phyloP scores from a whole-genome alignment of 2,797 vertebrate genomes.

The Macropodus opercularis region DNA sequence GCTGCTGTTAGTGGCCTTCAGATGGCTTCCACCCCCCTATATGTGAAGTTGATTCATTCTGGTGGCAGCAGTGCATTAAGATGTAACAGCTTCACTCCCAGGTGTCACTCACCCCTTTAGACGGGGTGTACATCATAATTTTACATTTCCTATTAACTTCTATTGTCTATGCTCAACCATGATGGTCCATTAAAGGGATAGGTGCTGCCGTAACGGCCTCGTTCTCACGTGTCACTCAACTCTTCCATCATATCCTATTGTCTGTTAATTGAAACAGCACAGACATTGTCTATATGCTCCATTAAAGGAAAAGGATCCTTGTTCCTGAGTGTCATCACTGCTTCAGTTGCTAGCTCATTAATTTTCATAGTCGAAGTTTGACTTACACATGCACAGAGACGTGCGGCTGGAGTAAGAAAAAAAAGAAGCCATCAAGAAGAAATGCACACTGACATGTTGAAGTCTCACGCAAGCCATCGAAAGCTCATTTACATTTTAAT shows the following conservation, averaged over 20 bases:
- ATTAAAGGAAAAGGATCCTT: slow-evolving; percentile 64
- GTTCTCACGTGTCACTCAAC: slow-evolving; percentile 52
- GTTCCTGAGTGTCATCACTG: slow-evolving; percentile 62
- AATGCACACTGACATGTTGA: slow-evolving; percentile 45
- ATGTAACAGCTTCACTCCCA: slow-evolving; percentile 68
- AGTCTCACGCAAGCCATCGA: slow-evolving; percentile 62
- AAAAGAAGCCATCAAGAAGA: slow-evolving; percentile 37
- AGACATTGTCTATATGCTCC: slow-evolving; percentile 67
- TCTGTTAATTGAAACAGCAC: slow-evolving; percentile 76
- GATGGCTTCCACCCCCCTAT: slow-evolving; percentile 58
- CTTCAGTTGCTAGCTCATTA: slow-evolving; percentile 62
- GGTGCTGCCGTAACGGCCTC: slow-evolving; percentile 47
- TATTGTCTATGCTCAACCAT: slow-evolving; percentile 54
- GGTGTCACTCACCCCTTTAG: slow-evolving; percentile 75
- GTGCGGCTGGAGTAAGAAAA: slow-evolving; percentile 12
- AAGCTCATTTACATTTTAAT: slow-evolving; percentile 80
- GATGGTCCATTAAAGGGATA: slow-evolving; percentile 63
- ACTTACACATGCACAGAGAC: slow-evolving; percentile 40
- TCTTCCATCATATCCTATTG: slow-evolving; percentile 63
- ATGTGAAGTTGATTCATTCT: slow-evolving; percentile 65
- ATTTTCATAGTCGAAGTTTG: slow-evolving; percentile 66
- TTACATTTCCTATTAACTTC: slow-evolving; percentile 71
- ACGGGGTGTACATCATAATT: slow-evolving; percentile 68
- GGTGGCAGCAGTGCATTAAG: slow-evolving; percentile 76
- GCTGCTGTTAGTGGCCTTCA: slow-evolving; percentile 69